Evolutionary conservation across 2,113 vertebrate species (phyloP), one percentile per base, ranked within the genome.

Genomic region (Chloebia gouldiae): DNA sequence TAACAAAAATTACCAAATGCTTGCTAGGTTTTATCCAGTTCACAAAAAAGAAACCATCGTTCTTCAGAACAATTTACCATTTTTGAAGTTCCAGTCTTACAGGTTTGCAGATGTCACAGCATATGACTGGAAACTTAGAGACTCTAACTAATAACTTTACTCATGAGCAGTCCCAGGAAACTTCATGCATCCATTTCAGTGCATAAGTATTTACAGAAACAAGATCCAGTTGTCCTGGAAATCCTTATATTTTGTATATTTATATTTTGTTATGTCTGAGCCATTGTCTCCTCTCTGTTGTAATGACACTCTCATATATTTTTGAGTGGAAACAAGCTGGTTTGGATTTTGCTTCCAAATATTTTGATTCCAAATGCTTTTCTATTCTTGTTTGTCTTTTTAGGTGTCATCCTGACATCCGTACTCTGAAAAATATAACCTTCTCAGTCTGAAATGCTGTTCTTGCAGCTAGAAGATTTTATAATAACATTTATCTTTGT

Each of bases 351-450:
- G 11, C n/a, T 91, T 91, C 60, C 24, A 84, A 81, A 64, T 87
- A 73, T 65, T 95, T 93, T 81, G 40, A 66, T 97, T 95, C 72
- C 64, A 90, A 86, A 64, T 86, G 44, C 60, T 95, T 90, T 63
- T 71, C 22, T 59, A 2, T n/a, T 28, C 8, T 80, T 65, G 35
- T 89, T 68, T 92, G 37, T 92, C 35, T 60, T 90, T 70, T 78
- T 81, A 81, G 31, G 61, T 86, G 44, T 83, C 60, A 88, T 66
- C 44, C 47, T 86, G 56, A 68, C 61, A 86, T 70, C 61, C 68
- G 49, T 64, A 37, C 72, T 78, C 51, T 76, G 49, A 80, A 66
- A 95, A 92, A 76, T 37, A 68, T 4, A 88, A 84, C 31, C 17
- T 40, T 27, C 37, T 70, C 76, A 71, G 56, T 50, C 69, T 75